Evolutionary conservation across 2,888 invertebrate genomes (phyloP).

Genomic region (Megaustenia siamemsis): DNA sequence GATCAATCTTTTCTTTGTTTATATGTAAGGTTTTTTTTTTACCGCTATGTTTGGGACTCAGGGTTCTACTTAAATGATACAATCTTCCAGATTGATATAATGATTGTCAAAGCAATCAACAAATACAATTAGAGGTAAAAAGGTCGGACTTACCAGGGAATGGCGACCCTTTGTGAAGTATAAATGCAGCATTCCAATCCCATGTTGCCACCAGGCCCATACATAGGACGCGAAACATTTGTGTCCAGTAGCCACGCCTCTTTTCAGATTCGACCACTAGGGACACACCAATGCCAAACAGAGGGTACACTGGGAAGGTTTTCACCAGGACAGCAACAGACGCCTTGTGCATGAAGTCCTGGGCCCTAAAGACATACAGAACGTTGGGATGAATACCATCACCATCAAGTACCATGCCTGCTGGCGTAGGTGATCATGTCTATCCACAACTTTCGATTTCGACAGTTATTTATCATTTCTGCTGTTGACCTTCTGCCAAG

Average conservation of each 20-base stretch:
- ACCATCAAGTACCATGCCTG: too few species aligned
- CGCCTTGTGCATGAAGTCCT: conserved; percentile 42
- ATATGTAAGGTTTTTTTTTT: too few species aligned
- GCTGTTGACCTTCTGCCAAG: too few species aligned
- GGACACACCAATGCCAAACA: conserved; percentile 53
- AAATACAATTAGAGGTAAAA: too few species aligned
- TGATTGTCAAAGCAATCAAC: too few species aligned
- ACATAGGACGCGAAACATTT: conserved; percentile 57
- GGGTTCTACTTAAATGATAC: too few species aligned
- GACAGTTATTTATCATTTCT: too few species aligned
- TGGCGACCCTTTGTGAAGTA: conserved; percentile 59
- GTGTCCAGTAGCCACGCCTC: conserved; percentile 49
- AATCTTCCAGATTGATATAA: too few species aligned
- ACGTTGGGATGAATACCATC: neutral
- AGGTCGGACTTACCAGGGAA: conserved; percentile 60
- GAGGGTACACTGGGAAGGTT: conserved; percentile 58
- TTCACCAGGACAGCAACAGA: conserved; percentile 57
- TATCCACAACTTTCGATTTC: too few species aligned
- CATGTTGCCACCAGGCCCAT: conserved; percentile 65
- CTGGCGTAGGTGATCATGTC: too few species aligned
- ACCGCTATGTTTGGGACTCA: too few species aligned
- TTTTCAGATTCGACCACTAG: conserved; percentile 55
- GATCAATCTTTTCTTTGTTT: too few species aligned
- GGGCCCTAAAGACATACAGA: conserved; percentile 23
- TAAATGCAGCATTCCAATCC: conserved; percentile 63